Base-by-base conservation (phyloP, 2,797 vertebrate genomes). In the Capromys pilorides region DNA sequence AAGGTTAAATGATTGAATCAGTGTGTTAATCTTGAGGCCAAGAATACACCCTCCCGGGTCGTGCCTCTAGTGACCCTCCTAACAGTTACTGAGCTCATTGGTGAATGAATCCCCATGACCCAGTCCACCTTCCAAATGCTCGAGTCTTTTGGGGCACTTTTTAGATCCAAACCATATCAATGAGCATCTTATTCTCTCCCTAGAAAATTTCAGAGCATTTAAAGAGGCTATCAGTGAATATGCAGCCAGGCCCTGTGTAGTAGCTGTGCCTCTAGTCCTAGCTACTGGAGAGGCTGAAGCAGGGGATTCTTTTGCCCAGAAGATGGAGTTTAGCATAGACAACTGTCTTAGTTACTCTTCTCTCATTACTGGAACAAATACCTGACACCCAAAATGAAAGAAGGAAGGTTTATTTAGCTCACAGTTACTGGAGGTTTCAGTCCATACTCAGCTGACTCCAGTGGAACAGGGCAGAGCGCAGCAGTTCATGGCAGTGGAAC, bases 141-240 rank as follows among this genome's bases (percentile, higher is more conserved):
- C 16, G 13, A 31, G 41, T 49, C 26, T 77, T 75, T 77, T 3
- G 39, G 41, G 73, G 26, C 5, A 49, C 73, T 31, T 49, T 49
- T 77, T 31, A 49, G 41, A 77, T 41, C 26, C 18, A 77, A 49
- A 49, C 26, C 26, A 49, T 77, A 77, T 16, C 41, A 49, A 18
- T 31, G 26, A 83, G 71, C 36, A 94, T 95, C 9, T 77, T 83
- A 3, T 77, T 95, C 49, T 88, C 22, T 89, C 51, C 83, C 31
- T 49, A 69, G 62, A 75, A 79, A 91, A n/a, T n/a, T 78, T 39
- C 26, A 86, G 36, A 77, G 67, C 84, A 66, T 86, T 73, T 45
- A 3, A 91, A 62, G 31, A 86, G 33, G 26, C 36, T 31, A 8
- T 71, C 33, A 89, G 8, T 62, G 59, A 51, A n/a, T 75, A 26